Evolutionary conservation across 2,888 invertebrate species (phyloP), one percentile per base, ranked within the genome.

Genomic region (Cataglyphis albicans): DNA sequence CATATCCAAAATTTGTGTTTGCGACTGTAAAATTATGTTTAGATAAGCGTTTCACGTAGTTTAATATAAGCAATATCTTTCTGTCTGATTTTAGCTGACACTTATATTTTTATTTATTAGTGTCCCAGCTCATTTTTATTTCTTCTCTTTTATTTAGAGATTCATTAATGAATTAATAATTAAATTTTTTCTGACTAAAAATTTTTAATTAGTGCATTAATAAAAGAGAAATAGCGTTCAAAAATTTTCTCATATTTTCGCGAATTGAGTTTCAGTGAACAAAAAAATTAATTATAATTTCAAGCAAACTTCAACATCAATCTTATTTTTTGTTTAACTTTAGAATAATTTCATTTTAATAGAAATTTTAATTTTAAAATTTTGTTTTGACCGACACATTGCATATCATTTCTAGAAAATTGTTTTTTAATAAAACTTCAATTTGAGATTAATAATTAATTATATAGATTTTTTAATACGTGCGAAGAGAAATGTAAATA

Each of bases 61-160:
- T 67, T 38, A 12, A 65, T 35, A 38, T 75, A 48, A 6, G 15
- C 15, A 21, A 21, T 67, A 25, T 1, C 52, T 68, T 67, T 52
- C 52, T 48, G 25, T 75, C 48, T 32, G 65, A 75, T 15, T 12
- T 67, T 52, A 74, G 21, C 63, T 74, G 18, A n/a, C 25, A 68
- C 52, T 65, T 75, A 48, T 75, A 75, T 75, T 75, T 75, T 9
- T 12, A 25, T n/a, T 75, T n/a, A 25, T 67, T 65, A 75, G 10
- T 48, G 15, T 6, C 3, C 9, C 44, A 48, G 21, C 18, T 18
- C 18, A 21, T 35, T 48, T 21, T 65, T 48, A 32, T 74, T 48
- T 48, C 1, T 75, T 67, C 18, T 7, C 25, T 10, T 35, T 67
- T 75, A 68, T 67, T 75, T 52, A 38, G 3, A 18, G 25, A 52